These are phyloP conservation scores for Rhipidura dahli DNA, from an alignment of 2,113 vertebrate genomes.

Conservation along the genomic window DNA sequence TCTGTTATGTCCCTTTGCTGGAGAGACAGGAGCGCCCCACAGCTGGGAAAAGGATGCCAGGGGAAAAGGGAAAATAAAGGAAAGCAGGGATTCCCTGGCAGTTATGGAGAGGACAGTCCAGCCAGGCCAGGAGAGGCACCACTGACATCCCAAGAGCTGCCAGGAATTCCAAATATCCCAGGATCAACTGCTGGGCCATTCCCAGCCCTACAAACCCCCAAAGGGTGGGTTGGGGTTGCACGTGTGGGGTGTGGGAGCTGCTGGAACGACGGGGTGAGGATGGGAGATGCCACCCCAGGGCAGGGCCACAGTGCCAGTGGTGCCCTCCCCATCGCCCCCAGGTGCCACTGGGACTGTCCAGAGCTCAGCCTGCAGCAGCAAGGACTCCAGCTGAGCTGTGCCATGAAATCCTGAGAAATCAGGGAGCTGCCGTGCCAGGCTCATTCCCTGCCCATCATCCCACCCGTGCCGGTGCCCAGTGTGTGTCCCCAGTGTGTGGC, in stretches of 20 bases:
- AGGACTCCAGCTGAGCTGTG: neutral
- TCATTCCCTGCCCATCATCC: neutral
- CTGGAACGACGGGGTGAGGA: neutral
- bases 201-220: neutral
- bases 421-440: neutral
- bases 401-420: neutral
- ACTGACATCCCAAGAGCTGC: neutral
- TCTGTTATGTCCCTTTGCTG: neutral
- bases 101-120: neutral
- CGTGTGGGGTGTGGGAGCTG: rapidly evolving
- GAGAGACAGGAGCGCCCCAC: neutral
- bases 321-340: neutral
- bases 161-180: neutral
- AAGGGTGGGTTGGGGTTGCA: rapidly evolving
- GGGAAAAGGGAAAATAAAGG: too few relatives aligned
- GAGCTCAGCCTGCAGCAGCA: neutral
- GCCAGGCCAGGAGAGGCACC: neutral
- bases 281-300: neutral
- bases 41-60: neutral
- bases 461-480: neutral
- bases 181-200: neutral
- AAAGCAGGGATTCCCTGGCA: neutral
- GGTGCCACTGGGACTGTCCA: neutral
- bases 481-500: neutral
- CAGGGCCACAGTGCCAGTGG: rapidly evolving